Evolutionary conservation across 2,797 vertebrate species (phyloP), one percentile per base, ranked within the genome.

Genomic region (Glossophaga mutica): DNA sequence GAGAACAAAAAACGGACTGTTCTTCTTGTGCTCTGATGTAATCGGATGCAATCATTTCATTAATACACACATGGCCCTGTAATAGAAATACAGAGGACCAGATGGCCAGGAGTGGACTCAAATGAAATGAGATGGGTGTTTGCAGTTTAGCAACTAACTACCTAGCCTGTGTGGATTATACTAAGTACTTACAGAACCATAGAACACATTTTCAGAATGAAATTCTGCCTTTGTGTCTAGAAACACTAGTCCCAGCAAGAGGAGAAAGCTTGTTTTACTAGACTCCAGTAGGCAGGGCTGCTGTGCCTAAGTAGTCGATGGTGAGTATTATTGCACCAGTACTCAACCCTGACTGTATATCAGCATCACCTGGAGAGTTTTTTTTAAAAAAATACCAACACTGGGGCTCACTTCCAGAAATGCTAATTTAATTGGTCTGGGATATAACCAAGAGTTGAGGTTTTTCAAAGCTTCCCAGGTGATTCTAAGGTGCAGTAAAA

Each of bases 31-130:
- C 98, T 98, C 98, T 98, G 98, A 98, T 97, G 74, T 97, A 98
- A 98, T 98, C 97, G 97, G 98, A 98, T 98, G 98, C 96, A 98
- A 98, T 98, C 95, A 98, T 98, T 98, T 98, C 97, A 98, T 98
- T 98, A 98, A 98, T 98, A 98, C 96, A 96, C 98, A 98, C 98
- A 98, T 97, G 98, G 97, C 96, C 93, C 87, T 90, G 96, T 95
- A 98, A 98, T 97, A 96, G 97, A 97, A 98, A 97, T 96, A 97
- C 84, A 97, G 90, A 68, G 84, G 94, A 98, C 96, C 98, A 98
- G 98, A 98, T 98, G 98, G 98, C 86, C 96, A 55, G 74, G 76
- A 98, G 88, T 94, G 89, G 97, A 97, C 97, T 97, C 98, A 98
- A 98, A 98, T 97, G 96, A 98, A 98, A 96, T 98, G 98, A 98